phyloP scores from a whole-genome alignment of 2,888 invertebrate species.

The Nycteola revayana region DNA sequence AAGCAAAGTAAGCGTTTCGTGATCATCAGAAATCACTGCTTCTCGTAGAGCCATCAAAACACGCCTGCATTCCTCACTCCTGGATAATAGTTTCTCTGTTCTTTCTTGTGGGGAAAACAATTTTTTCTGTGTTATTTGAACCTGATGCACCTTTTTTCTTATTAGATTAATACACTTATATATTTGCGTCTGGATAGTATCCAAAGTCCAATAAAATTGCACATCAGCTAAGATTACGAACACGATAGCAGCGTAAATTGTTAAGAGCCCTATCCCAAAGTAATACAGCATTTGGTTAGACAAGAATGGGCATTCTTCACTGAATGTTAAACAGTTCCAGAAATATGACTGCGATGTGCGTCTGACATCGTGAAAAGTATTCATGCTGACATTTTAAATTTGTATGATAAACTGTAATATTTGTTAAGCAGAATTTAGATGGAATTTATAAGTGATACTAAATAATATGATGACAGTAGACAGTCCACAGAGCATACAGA shows the following conservation, averaged over 20 bases:
- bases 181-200: slow-evolving; percentile 50
- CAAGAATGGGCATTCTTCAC: slow-evolving; percentile 57
- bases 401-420: no score
- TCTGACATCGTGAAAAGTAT: slow-evolving; percentile 21
- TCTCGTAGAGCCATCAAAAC: slow-evolving; percentile 47
- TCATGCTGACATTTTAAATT: slow-evolving; percentile 34
- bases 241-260: slow-evolving; percentile 51
- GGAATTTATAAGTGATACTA: no score
- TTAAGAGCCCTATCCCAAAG: slow-evolving; percentile 47
- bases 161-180: slow-evolving; percentile 53
- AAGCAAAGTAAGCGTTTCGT: no score
- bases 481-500: no score
- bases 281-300: slow-evolving; percentile 49
- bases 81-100: slow-evolving; percentile 52
- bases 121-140: slow-evolving; percentile 52
- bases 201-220: slow-evolving; percentile 59
- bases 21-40: no score
- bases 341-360: slow-evolving; percentile 49
- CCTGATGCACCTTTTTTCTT: slow-evolving; percentile 49
- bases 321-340: slow-evolving; percentile 60
- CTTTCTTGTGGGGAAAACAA: slow-evolving; percentile 52
- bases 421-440: no score
- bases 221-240: slow-evolving; percentile 53
- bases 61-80: slow-evolving; percentile 42
- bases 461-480: no score